Conservation (phyloP, 2,113 vertebrate genomes). For the Cervus canadensis region DNA sequence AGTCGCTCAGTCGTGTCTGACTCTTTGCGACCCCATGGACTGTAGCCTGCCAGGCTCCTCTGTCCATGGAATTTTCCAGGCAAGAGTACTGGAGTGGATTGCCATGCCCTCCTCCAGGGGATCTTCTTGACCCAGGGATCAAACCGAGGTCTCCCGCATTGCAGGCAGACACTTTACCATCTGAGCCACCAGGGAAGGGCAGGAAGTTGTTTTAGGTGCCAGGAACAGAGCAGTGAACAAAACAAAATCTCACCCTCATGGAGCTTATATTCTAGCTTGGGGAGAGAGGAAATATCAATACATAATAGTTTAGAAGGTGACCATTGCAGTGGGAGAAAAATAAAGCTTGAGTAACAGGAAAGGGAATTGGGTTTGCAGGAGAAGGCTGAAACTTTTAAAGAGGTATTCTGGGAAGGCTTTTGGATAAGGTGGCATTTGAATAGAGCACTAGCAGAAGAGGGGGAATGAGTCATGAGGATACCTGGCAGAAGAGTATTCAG, state of each 20-base stretch:
- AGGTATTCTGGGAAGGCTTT: background rate
- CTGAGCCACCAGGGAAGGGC: background rate
- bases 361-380: background rate
- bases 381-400: background rate
- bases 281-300: background rate
- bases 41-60: background rate
- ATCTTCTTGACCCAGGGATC: background rate
- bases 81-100: background rate
- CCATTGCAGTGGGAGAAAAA: background rate
- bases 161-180: background rate
- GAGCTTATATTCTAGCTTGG: background rate
- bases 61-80: background rate
- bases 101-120: background rate
- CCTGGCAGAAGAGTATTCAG: background rate
- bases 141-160: rapidly evolving
- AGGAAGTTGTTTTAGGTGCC: background rate
- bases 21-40: background rate
- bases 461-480: background rate
- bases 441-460: background rate
- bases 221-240: background rate
- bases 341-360: background rate
- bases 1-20: background rate
- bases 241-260: background rate
- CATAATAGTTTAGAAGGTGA: background rate
- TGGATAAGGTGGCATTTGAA: background rate